Conservation (phyloP, 2,113 vertebrate genomes). For the Electrona antarctica region DNA sequence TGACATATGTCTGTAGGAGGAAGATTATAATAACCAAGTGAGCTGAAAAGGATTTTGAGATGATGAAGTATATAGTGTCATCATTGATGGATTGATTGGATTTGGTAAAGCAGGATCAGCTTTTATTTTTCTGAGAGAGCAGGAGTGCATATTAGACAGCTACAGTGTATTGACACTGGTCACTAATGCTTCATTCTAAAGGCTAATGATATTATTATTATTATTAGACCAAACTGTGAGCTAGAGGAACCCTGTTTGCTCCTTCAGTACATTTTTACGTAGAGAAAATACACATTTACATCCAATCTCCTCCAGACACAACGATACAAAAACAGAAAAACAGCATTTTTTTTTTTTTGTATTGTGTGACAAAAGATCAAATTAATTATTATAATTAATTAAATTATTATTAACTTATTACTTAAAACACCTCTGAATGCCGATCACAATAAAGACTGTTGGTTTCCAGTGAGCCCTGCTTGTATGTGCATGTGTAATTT, state of each 20-base stretch:
- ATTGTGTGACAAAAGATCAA: slow-evolving; percentile 41
- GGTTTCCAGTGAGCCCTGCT: slow-evolving; percentile 83
- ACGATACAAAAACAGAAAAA: slow-evolving; percentile 39
- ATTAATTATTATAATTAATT: no score
- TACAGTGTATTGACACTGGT: not conserved
- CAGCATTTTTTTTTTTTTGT: slow-evolving; percentile 57
- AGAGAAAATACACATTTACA: slow-evolving; percentile 43
- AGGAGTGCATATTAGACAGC: not conserved
- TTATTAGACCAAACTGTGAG: slow-evolving; percentile 70
- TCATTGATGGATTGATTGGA: not conserved
- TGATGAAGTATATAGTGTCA: not conserved
- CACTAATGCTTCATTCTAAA: slow-evolving; percentile 9
- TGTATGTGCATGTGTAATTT: slow-evolving; percentile 88
- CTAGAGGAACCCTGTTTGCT: slow-evolving; percentile 55
- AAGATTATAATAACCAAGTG: not conserved
- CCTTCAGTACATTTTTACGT: slow-evolving; percentile 63
- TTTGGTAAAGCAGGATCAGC: not conserved
- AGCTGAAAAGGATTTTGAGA: not conserved
- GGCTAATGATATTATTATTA: not conserved
- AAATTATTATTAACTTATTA: no score
- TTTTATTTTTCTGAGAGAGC: not conserved
- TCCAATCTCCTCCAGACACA: slow-evolving; percentile 31
- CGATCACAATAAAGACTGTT: slow-evolving; percentile 43
- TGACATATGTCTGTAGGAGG: not conserved
- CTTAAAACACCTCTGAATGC: slow-evolving; percentile 33